Evolutionary conservation across 2,113 vertebrate species (phyloP).

Genomic region (Raja brachyura): DNA sequence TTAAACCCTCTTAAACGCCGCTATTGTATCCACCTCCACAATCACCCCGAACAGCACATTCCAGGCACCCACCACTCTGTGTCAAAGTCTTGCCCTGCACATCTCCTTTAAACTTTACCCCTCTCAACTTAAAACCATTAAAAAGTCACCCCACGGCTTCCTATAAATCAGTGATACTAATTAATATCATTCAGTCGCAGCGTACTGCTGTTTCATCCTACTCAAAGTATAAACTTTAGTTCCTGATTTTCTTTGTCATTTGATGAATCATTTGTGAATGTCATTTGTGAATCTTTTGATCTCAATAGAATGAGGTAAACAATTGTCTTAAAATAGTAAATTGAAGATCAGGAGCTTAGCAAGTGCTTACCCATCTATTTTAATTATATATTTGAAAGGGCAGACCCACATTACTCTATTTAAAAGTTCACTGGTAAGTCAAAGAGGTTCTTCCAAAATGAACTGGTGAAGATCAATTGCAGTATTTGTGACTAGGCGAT

Average conservation of each 20-base stretch:
- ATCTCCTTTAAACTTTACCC: too few relatives aligned
- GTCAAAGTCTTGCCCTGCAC: too few relatives aligned
- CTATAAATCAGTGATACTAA: background rate
- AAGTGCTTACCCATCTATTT: background rate
- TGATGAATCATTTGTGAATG: background rate
- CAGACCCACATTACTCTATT: background rate
- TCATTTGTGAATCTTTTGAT: background rate
- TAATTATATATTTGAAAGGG: background rate
- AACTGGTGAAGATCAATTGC: background rate
- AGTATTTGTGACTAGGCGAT: background rate
- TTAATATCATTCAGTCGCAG: background rate
- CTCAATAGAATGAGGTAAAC: background rate
- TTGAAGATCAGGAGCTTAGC: background rate
- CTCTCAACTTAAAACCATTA: too few relatives aligned
- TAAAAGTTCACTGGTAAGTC: background rate
- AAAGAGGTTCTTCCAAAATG: background rate
- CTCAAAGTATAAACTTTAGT: background rate
- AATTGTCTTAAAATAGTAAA: too few relatives aligned
- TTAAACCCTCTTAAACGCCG: too few relatives aligned
- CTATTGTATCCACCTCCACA: too few relatives aligned
- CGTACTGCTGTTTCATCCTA: background rate
- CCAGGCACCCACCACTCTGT: too few relatives aligned
- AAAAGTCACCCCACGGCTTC: too few relatives aligned
- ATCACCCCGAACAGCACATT: too few relatives aligned
- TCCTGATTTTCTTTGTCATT: background rate